phyloP scores from a whole-genome alignment of 2,888 invertebrate species.

The Escarpia spicata region DNA sequence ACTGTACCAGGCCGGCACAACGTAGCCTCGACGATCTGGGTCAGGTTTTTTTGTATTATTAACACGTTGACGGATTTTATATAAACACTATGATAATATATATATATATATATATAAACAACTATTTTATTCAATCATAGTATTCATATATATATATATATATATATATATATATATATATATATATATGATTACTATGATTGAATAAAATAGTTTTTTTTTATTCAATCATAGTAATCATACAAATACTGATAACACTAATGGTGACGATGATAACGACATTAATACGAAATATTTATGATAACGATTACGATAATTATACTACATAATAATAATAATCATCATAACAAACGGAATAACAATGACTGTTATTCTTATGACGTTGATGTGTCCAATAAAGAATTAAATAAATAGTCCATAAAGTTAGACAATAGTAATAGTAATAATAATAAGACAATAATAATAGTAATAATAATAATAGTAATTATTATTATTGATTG shows the following conservation, averaged over 20 bases:
- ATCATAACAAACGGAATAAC: background rate
- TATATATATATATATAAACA: no score
- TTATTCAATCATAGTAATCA: no score
- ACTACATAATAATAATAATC: background rate
- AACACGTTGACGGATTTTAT: background rate
- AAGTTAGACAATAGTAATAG: background rate
- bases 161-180: no score
- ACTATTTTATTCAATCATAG: no score
- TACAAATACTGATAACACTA: background rate
- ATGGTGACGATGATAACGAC: background rate
- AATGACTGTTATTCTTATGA: background rate
- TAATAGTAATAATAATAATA: no score
- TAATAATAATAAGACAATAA: background rate
- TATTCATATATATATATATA: no score
- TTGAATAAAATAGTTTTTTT: no score
- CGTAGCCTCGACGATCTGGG: background rate
- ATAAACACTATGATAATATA: no score
- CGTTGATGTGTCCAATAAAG: background rate
- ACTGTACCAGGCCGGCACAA: background rate
- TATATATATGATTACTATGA: no score
- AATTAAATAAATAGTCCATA: background rate
- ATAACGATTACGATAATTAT: background rate
- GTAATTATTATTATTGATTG: no score
- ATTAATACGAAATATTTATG: background rate
- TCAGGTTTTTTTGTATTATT: background rate